These are phyloP conservation scores for Melanotaenia maccullochi DNA, from an alignment of 2,797 vertebrate genomes.

Conservation along the genomic window DNA sequence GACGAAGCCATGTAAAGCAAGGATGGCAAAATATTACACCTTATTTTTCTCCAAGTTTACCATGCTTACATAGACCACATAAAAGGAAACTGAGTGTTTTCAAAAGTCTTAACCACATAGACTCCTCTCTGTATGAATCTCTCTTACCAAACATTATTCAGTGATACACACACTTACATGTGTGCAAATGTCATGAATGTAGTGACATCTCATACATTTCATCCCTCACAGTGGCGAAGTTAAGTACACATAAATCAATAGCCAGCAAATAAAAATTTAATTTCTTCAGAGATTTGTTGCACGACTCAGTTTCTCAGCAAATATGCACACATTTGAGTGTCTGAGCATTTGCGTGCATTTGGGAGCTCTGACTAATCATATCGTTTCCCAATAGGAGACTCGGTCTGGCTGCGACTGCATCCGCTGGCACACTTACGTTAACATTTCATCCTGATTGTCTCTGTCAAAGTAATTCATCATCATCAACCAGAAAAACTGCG, in stretches of 20 bases:
- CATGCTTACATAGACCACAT: constrained; percentile 9
- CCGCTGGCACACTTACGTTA: constrained; percentile 74
- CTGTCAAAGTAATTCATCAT: constrained; percentile 82
- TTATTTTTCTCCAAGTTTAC: constrained; percentile 9
- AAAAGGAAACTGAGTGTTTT: constrained; percentile 13
- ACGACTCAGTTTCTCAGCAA: constrained; percentile 27
- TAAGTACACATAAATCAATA: constrained; percentile 30
- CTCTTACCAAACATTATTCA: constrained; percentile 29
- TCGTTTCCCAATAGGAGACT: constrained; percentile 67
- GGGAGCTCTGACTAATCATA: constrained; percentile 63
- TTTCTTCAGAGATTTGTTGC: constrained; percentile 43
- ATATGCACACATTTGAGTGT: constrained; percentile 18
- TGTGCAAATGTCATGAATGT: constrained; percentile 43
- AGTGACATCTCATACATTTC: constrained; percentile 40
- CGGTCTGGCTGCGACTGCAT: constrained; percentile 69
- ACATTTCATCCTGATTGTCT: constrained; percentile 83
- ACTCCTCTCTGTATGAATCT: constrained; percentile 16
- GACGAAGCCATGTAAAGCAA: neutral
- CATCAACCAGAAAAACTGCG: constrained; percentile 60
- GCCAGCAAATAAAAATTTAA: constrained; percentile 39
- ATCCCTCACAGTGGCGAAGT: constrained; percentile 20
- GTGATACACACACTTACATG: constrained; percentile 41
- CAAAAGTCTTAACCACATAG: constrained; percentile 29
- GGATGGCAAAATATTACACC: neutral
- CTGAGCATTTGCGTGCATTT: constrained; percentile 18